Conservation (phyloP, 2,888 invertebrate genomes). For the Chloroclystis v-ata region DNA sequence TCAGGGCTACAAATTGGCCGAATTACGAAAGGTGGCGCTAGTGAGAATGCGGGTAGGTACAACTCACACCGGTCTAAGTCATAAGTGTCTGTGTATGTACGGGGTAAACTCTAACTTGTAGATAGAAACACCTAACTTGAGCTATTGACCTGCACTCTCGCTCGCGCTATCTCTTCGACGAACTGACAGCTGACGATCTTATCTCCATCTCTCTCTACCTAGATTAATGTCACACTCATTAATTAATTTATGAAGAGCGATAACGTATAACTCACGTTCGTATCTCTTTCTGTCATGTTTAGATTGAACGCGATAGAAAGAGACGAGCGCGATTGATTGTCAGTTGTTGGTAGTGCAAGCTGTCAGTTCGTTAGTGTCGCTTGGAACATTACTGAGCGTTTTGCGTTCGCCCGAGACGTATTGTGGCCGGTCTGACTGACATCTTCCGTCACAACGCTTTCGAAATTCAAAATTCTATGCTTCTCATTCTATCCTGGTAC, state of each 20-base stretch:
- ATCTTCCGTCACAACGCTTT: constrained; percentile 20
- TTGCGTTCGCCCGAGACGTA: constrained; percentile 24
- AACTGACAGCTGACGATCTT: constrained; percentile 12
- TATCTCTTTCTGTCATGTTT: too few species aligned
- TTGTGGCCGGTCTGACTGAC: constrained; percentile 12
- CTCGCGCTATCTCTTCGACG: constrained; percentile 27
- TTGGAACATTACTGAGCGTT: constrained; percentile 24
- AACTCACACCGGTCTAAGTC: neutral
- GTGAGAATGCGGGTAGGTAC: constrained; percentile 33
- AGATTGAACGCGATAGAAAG: too few species aligned
- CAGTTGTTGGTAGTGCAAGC: constrained; percentile 7
- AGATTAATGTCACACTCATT: too few species aligned
- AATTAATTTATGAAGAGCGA: too few species aligned
- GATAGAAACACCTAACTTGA: constrained; percentile 26
- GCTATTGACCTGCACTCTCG: constrained; percentile 31
- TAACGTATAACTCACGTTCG: too few species aligned
- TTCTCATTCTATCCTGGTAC: constrained; percentile 30
- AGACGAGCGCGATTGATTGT: too few species aligned
- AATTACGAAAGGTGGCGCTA: constrained; percentile 27
- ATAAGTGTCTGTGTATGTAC: constrained; percentile 19
- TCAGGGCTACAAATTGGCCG: constrained; percentile 28
- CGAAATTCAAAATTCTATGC: constrained; percentile 31
- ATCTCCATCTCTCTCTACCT: neutral
- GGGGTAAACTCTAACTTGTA: constrained; percentile 22
- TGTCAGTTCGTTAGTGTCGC: constrained; percentile 13